Percentiles rank a stretch among this genome's conserved stretches.
These are phyloP conservation scores for Rhyacophila brunnea DNA, from an alignment of 1,140 invertebrate genomes.

Conservation along the genomic window DNA sequence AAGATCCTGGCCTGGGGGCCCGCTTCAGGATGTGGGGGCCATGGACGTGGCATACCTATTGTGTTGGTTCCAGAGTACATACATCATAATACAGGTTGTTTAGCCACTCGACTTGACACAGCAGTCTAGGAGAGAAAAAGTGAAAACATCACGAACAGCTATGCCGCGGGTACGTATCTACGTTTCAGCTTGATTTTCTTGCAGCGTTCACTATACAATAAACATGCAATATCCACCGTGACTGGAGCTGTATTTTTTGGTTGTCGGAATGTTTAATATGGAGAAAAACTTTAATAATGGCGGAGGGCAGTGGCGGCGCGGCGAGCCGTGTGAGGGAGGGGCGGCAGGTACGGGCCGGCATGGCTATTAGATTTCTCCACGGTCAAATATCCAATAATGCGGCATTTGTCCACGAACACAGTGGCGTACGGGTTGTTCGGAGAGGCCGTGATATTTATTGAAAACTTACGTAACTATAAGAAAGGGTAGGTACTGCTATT, in stretches of 20 bases:
- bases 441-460: neutral
- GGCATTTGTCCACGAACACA: constrained; percentile 25
- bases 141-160: too few relatives aligned
- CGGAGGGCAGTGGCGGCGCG: neutral
- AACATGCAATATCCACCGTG: neutral
- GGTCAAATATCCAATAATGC: constrained; percentile 38
- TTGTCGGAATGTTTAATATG: constrained; percentile 36
- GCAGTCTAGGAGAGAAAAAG: too few relatives aligned
- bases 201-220: too few relatives aligned
- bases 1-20: too few relatives aligned
- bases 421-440: constrained; percentile 3
- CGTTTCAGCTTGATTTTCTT: too few relatives aligned
- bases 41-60: too few relatives aligned
- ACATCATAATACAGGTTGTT: too few relatives aligned
- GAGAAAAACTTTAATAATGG: constrained; percentile 37
- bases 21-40: too few relatives aligned
- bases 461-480: neutral
- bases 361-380: constrained; percentile 36
- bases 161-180: too few relatives aligned
- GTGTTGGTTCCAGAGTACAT: too few relatives aligned
- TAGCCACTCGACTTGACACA: too few relatives aligned
- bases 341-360: constrained; percentile 25
- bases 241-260: constrained; percentile 30
- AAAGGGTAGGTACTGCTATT: neutral
- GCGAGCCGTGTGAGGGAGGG: neutral